Evolutionary conservation across 2,797 vertebrate genomes (phyloP).

Genomic region (Scolopax bukidnonensis): DNA sequence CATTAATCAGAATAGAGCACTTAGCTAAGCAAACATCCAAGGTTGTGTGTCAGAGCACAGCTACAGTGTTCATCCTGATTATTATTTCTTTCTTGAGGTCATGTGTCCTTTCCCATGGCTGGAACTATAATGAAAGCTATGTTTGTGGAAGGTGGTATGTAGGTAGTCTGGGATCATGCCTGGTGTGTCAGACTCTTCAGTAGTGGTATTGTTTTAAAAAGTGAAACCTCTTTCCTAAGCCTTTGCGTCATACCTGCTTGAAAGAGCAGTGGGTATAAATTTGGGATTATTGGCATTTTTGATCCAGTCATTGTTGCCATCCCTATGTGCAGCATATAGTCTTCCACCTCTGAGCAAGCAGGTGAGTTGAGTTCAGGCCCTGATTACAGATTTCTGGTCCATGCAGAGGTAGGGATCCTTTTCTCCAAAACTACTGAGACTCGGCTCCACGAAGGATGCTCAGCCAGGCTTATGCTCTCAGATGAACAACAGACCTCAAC

Average conservation of each 20-base stretch:
- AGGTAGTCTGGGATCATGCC: not conserved
- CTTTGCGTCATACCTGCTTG: not conserved
- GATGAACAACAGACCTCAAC: not conserved
- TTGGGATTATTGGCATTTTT: not conserved
- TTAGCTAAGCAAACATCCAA: not conserved
- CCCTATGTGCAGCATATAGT: not conserved
- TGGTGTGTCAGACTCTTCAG: not conserved
- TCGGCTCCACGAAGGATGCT: not conserved
- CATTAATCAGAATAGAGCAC: not conserved
- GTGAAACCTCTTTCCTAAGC: not conserved
- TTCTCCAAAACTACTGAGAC: not conserved
- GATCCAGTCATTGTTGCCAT: not conserved
- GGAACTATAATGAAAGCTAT: not conserved
- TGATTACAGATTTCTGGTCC: not conserved
- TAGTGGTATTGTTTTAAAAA: not conserved
- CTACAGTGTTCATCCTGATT: not conserved
- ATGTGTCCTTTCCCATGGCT: not conserved
- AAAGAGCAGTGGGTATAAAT: not conserved
- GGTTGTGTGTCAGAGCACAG: not conserved
- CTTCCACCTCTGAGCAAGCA: not conserved
- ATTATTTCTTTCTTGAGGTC: not conserved
- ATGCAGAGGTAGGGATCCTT: not conserved
- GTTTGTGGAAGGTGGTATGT: not conserved
- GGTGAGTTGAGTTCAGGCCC: not conserved
- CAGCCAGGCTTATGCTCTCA: not conserved